A percentile compares a stretch with the other conserved stretches of the same genome.
Conservation (phyloP, 2,113 vertebrate genomes). For the Campylomormyrus numenius region DNA sequence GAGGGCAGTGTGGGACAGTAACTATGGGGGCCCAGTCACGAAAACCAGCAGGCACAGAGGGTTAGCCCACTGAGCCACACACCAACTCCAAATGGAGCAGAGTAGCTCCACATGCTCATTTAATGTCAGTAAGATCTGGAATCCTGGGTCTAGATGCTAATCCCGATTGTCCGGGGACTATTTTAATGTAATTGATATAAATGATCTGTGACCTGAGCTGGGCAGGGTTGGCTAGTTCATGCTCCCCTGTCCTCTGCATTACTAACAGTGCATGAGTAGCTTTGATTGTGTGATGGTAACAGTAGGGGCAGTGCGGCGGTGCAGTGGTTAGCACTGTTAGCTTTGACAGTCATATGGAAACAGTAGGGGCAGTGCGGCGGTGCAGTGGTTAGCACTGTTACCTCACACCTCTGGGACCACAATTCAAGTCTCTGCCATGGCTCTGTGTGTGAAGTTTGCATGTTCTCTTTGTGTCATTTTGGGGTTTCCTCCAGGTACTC, state of each 20-base stretch:
- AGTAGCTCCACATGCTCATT: background rate
- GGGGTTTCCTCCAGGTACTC: too few relatives aligned
- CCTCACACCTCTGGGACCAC: too few relatives aligned
- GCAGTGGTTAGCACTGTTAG: too few relatives aligned
- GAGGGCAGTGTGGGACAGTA: background rate
- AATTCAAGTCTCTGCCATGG: too few relatives aligned
- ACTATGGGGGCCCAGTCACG: background rate
- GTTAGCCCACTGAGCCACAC: background rate
- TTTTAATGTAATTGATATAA: background rate
- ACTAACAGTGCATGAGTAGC: background rate
- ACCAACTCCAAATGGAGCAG: background rate
- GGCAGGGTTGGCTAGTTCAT: background rate
- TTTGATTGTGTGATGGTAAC: background rate
- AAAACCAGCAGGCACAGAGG: background rate
- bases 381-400: background rate
- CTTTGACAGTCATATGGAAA: background rate
- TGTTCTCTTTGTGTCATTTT: too few relatives aligned
- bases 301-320: too few relatives aligned
- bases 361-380: background rate
- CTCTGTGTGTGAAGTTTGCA: too few relatives aligned
- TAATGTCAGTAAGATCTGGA: background rate
- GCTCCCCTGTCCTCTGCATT: background rate
- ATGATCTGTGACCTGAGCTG: background rate
- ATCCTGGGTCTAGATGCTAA: background rate
- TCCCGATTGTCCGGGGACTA: background rate